phyloP scores from a whole-genome alignment of 2,888 invertebrate genomes.

The Agelastica alni region DNA sequence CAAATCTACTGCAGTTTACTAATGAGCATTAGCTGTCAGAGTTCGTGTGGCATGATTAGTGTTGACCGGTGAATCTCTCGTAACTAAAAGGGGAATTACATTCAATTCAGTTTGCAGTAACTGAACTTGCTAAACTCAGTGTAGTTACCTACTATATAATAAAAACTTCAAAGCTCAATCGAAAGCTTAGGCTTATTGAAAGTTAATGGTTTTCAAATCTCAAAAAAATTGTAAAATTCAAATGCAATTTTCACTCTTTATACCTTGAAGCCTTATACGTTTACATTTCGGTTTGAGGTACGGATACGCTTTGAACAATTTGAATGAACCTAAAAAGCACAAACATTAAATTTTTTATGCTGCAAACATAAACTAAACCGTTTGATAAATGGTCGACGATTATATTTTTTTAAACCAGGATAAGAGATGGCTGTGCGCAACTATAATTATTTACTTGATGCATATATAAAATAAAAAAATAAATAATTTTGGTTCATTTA shows the following conservation, averaged over 20 bases:
- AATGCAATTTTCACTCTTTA: slow-evolving; percentile 15
- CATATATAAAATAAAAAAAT: too few relatives aligned
- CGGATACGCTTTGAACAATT: slow-evolving; percentile 23
- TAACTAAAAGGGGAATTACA: too few relatives aligned
- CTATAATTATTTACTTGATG: too few relatives aligned
- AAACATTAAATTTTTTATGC: slow-evolving; percentile 7
- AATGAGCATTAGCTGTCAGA: too few relatives aligned
- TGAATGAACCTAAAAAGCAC: slow-evolving; percentile 25
- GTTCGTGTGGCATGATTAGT: too few relatives aligned
- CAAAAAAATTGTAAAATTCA: slow-evolving; percentile 8
- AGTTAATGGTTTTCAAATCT: slow-evolving; percentile 12
- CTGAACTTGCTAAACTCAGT: neutral
- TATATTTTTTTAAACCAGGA: too few relatives aligned
- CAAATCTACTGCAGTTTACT: too few relatives aligned
- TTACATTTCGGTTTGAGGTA: slow-evolving; percentile 23
- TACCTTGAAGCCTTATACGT: slow-evolving; percentile 21
- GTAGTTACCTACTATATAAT: neutral
- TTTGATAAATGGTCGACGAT: too few relatives aligned
- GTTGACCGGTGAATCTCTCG: too few relatives aligned
- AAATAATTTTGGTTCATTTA: too few relatives aligned
- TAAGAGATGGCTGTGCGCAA: too few relatives aligned
- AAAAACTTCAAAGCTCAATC: slow-evolving; percentile 18
- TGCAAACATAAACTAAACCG: too few relatives aligned
- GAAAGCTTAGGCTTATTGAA: slow-evolving; percentile 12
- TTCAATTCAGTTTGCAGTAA: neutral